Evolutionary conservation across 2,888 invertebrate genomes (phyloP).

Genomic region (Andrena chrysosceles): DNA sequence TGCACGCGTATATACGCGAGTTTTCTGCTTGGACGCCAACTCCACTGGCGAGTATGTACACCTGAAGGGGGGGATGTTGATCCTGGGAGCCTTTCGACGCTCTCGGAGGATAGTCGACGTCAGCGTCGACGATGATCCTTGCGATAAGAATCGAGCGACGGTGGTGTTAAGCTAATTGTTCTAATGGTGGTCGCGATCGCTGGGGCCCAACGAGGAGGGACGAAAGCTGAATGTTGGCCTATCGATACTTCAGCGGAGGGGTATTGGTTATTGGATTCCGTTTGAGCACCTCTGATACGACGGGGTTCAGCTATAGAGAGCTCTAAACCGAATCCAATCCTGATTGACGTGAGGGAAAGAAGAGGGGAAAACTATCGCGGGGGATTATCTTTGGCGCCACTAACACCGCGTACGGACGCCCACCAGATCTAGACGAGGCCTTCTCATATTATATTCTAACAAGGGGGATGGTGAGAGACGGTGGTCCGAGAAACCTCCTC

Average conservation of each 20-base stretch:
- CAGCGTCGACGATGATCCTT: slow-evolving; percentile 4
- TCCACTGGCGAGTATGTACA: slow-evolving; percentile 2
- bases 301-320: slow-evolving; percentile 78
- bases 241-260: slow-evolving; percentile 47
- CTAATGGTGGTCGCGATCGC: background rate
- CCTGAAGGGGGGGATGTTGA: background rate
- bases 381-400: slow-evolving; percentile 84
- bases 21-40: slow-evolving; percentile 26
- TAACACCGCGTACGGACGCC: slow-evolving; percentile 77
- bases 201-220: slow-evolving; percentile 41
- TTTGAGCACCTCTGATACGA: slow-evolving; percentile 80
- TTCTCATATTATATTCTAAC: slow-evolving; percentile 73
- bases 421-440: slow-evolving; percentile 70
- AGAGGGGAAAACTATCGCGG: slow-evolving; percentile 80
- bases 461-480: slow-evolving; percentile 63
- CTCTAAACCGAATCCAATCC: slow-evolving; percentile 83
- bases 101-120: background rate
- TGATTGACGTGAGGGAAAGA: slow-evolving; percentile 83
- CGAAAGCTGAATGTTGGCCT: slow-evolving; percentile 25
- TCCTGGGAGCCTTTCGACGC: background rate
- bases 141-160: background rate
- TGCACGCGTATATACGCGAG: slow-evolving; percentile 14
- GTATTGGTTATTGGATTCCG: slow-evolving; percentile 69
- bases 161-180: background rate
- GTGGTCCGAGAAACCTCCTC: slow-evolving; percentile 62